Base-by-base conservation (phyloP, 2,113 vertebrate genomes). In the Gadus chalcogrammus region DNA sequence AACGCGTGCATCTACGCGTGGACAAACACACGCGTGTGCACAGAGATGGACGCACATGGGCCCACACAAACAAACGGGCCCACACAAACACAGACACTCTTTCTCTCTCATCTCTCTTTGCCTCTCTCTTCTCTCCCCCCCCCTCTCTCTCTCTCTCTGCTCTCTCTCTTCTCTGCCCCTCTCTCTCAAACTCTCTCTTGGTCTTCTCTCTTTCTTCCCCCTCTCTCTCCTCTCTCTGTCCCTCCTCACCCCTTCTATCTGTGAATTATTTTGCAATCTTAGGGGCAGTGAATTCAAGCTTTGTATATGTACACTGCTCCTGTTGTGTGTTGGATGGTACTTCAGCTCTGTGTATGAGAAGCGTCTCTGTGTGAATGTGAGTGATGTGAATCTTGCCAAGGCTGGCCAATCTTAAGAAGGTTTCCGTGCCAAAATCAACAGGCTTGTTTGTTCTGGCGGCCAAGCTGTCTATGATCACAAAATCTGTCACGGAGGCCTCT, bases 381-480 rank as follows among this genome's bases (percentile, higher is more conserved):
- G 31, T 76, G 62, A 28, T 48, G 52, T 68, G 22, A 74, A 35
- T 76, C 58, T 62, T 53, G 58, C 72, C 79, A 61, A 68, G n/a
- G 13, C 69, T 58, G 35, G 69, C 63, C 62, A 80, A 76, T 67
- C 27, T 52, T 53, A 77, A 61, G 69, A 69, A 17, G 53, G 67
- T 65, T 64, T 72, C 15, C 15, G 18, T 69, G 80, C 87, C 85
- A 89, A 80, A 73, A 82, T 77, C 78, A 85, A 75, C 82, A 83
- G 73, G 65, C 71, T 68, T 62, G 59, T 75, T 84, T 72, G 69
- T 74, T 82, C 79, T 75, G 71, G 67, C 7, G 16, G 68, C 83
- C 69, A 76, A 82, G 68, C 62, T 65, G 61, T 74, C 79, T 83
- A 70, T 84, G 75, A 85, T 84, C 61, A 6, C 65, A 22, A 65